Evolutionary conservation across 1,140 invertebrate species (phyloP).

Genomic region (Drosophila azteca): DNA sequence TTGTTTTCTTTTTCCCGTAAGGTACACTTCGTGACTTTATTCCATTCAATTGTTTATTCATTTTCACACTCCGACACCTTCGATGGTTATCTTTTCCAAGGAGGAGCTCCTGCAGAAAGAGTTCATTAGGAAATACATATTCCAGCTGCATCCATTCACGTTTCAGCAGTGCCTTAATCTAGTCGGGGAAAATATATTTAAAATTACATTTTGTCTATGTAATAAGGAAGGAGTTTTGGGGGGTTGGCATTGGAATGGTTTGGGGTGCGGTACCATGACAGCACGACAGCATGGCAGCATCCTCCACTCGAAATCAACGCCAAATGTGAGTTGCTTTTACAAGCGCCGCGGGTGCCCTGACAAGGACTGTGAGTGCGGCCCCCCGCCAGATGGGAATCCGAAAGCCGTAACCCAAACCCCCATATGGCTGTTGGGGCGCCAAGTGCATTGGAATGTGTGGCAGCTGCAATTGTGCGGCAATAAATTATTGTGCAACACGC

Average conservation of each 20-base stretch:
- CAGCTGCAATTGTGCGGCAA: slow-evolving; percentile 80
- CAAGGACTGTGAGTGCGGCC: slow-evolving; percentile 23
- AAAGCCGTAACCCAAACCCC: slow-evolving; percentile 5
- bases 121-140: slow-evolving; percentile 44
- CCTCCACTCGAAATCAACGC: slow-evolving; percentile 53
- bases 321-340: slow-evolving; percentile 67
- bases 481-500: slow-evolving; percentile 81
- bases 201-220: slow-evolving; percentile 43
- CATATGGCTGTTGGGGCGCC: slow-evolving; percentile 55
- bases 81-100: slow-evolving; percentile 2
- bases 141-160: slow-evolving; percentile 29
- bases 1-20: background rate
- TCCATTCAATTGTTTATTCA: background rate
- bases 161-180: slow-evolving; percentile 47
- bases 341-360: slow-evolving; percentile 64
- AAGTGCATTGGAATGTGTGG: slow-evolving; percentile 80
- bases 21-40: background rate
- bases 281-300: slow-evolving; percentile 39
- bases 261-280: slow-evolving; percentile 33
- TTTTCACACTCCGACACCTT: slow-evolving; percentile 8
- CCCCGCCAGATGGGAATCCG: slow-evolving; percentile 8
- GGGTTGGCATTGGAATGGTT: too few relatives aligned
- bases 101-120: slow-evolving; percentile 10
- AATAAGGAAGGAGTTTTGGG: slow-evolving; percentile 18
- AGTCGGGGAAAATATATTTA: slow-evolving; percentile 48